These are phyloP conservation scores for Schlechtendalia chinensis DNA, from an alignment of 1,140 invertebrate genomes.

Conservation along the genomic window DNA sequence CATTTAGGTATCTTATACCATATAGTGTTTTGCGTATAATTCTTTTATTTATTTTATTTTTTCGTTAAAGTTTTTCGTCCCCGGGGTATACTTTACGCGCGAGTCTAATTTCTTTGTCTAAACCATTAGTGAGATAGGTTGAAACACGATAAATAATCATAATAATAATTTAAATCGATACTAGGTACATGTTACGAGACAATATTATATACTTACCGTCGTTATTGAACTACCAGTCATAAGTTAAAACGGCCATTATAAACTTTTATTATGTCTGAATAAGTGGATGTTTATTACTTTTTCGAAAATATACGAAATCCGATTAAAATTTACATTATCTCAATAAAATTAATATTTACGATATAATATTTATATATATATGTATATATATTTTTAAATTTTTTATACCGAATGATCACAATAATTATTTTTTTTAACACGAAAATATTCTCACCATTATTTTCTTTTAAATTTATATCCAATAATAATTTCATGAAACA, in stretches of 20 bases:
- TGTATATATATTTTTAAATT: background rate
- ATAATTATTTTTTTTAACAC: background rate
- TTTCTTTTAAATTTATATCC: background rate
- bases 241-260: background rate
- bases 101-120: constrained; percentile 28
- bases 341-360: background rate
- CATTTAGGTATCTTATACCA: no score
- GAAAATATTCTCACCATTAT: background rate
- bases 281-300: constrained; percentile 13
- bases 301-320: background rate
- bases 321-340: constrained; percentile 8
- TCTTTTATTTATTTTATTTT: constrained; percentile 1
- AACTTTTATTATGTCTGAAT: constrained; percentile 7
- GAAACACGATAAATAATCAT: constrained; percentile 31
- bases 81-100: constrained; percentile 3
- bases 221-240: constrained; percentile 7
- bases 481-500: background rate
- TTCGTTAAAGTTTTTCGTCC: constrained; percentile 13
- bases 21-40: background rate
- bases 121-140: constrained; percentile 16
- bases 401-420: background rate
- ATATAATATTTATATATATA: no score
- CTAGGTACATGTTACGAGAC: background rate
- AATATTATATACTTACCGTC: background rate
- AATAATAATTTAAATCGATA: constrained; percentile 37